Percentiles rank a stretch among this genome's conserved stretches.
Evolutionary conservation across 2,888 invertebrate species (phyloP).

Genomic region (Cephalotes varians): DNA sequence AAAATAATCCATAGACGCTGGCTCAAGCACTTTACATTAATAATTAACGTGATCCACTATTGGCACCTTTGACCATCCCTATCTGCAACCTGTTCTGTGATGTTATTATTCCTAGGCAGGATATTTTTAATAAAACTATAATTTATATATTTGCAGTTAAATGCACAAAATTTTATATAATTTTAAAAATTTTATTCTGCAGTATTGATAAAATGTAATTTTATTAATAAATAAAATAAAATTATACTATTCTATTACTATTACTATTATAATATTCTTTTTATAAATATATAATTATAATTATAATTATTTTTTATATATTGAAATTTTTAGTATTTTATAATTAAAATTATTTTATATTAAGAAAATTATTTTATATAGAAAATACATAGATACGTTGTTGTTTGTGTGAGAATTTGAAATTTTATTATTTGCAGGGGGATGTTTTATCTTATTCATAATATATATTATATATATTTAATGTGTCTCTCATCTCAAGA

Average conservation of each 20-base stretch:
- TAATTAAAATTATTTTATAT: background rate
- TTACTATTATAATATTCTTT: background rate
- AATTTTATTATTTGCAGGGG: constrained; percentile 4
- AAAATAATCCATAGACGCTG: constrained; percentile 73
- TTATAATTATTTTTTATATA: background rate
- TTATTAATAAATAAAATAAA: too few species aligned
- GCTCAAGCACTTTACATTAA: constrained; percentile 72
- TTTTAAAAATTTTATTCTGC: background rate
- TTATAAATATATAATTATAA: background rate
- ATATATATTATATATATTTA: constrained; percentile 19
- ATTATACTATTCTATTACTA: too few species aligned
- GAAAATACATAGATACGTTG: background rate
- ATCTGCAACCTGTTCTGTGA: background rate
- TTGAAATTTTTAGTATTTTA: too few species aligned
- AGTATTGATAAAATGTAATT: background rate
- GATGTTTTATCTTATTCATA: background rate
- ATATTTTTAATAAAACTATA: background rate
- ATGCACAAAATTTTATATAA: background rate
- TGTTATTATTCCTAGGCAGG: too few species aligned
- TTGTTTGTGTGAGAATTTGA: background rate
- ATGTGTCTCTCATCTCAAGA: background rate
- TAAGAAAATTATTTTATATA: background rate
- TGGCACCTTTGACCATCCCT: background rate
- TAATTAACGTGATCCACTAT: constrained; percentile 72
- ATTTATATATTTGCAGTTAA: background rate